These are phyloP conservation scores for Montifringilla adamsi DNA, from an alignment of 2,113 vertebrate species.

Conservation along the genomic window DNA sequence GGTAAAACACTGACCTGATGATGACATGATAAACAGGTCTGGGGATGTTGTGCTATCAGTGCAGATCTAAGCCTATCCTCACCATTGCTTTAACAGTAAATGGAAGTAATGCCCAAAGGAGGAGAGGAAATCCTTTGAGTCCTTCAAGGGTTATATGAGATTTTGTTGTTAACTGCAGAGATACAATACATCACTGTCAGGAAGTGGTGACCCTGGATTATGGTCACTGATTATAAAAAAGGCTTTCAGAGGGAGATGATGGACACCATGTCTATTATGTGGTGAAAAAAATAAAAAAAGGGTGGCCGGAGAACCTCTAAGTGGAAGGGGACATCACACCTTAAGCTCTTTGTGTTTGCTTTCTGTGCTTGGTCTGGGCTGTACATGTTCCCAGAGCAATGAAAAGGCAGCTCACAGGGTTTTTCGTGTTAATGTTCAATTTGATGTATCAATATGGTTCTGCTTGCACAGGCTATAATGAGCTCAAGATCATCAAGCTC, in stretches of 20 bases:
- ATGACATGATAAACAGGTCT: not conserved
- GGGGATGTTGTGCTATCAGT: not conserved
- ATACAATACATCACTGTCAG: slow-evolving; percentile 52
- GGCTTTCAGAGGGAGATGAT: slow-evolving; percentile 5
- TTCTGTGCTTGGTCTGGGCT: not conserved
- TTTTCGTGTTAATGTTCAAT: slow-evolving; percentile 52
- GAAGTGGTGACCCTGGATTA: not conserved
- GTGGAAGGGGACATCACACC: not conserved
- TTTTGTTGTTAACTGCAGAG: slow-evolving; percentile 48
- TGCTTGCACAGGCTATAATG: slow-evolving; percentile 57
- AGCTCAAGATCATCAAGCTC: slow-evolving; percentile 56
- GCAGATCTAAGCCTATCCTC: not conserved
- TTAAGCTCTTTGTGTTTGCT: slow-evolving; percentile 6
- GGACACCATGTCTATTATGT: not conserved
- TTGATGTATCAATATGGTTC: slow-evolving; percentile 57
- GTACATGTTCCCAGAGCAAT: not conserved
- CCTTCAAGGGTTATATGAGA: slow-evolving; percentile 22
- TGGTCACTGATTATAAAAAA: slow-evolving; percentile 33
- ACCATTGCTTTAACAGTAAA: not conserved
- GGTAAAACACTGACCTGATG: slow-evolving; percentile 23
- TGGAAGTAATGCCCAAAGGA: not conserved
- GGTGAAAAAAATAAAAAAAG: not conserved
- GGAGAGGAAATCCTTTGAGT: slow-evolving; percentile 19
- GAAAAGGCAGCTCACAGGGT: not conserved
- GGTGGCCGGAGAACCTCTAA: not conserved